These are phyloP conservation scores for Euspilapteryx auroguttella DNA, from an alignment of 2,888 invertebrate species.

Conservation along the genomic window DNA sequence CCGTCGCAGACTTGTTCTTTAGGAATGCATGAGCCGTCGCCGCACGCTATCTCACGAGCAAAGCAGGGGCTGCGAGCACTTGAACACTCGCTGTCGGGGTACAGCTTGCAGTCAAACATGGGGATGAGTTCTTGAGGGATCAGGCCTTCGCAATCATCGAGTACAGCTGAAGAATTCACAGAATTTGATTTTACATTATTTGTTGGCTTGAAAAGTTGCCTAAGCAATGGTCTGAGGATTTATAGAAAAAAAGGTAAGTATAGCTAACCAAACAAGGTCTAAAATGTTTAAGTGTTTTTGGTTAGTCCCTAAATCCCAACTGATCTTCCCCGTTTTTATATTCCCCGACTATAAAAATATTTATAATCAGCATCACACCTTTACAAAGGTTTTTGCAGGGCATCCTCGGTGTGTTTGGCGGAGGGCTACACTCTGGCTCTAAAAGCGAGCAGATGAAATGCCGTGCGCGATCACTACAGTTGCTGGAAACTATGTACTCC, in stretches of 20 bases:
- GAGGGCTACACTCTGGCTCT: slow-evolving; percentile 68
- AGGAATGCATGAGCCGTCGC: slow-evolving; percentile 63
- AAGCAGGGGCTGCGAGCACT: slow-evolving; percentile 48
- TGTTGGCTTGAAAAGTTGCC: too few relatives aligned
- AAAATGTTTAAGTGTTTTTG: too few relatives aligned
- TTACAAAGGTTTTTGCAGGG: slow-evolving; percentile 68
- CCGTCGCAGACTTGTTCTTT: slow-evolving; percentile 67
- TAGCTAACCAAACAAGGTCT: too few relatives aligned
- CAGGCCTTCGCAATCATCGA: slow-evolving; percentile 62
- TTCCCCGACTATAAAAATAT: too few relatives aligned
- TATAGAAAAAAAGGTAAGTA: too few relatives aligned
- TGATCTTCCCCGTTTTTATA: too few relatives aligned
- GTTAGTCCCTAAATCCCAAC: too few relatives aligned
- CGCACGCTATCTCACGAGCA: slow-evolving; percentile 56
- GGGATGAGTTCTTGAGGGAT: slow-evolving; percentile 58
- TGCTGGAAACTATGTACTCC: slow-evolving; percentile 61
- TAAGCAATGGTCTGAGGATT: too few relatives aligned
- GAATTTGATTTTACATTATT: too few relatives aligned
- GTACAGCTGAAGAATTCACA: slow-evolving; percentile 47
- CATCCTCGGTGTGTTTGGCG: slow-evolving; percentile 56
- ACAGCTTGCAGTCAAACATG: slow-evolving; percentile 64
- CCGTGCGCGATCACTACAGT: slow-evolving; percentile 64
- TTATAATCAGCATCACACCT: too few relatives aligned
- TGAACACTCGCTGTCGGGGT: slow-evolving; percentile 62
- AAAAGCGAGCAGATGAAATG: slow-evolving; percentile 66